phyloP scores from a whole-genome alignment of 2,113 vertebrate genomes.

The Illadopsis cleaveri region DNA sequence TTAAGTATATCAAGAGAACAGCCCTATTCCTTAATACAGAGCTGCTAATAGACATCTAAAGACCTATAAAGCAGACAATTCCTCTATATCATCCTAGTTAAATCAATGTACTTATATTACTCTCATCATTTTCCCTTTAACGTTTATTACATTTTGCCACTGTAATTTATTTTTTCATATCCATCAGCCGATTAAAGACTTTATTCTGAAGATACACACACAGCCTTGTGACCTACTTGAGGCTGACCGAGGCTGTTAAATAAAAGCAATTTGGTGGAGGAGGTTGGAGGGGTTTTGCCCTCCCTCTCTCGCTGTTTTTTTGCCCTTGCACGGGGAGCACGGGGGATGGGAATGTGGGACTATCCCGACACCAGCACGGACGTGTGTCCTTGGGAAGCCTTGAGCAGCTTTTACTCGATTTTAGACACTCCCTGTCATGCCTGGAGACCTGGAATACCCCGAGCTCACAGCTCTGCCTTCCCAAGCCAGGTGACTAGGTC shows the following conservation, averaged over 20 bases:
- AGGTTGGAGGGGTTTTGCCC: background rate
- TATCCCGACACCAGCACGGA: fast-evolving
- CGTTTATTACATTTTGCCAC: slow-evolving; percentile 85
- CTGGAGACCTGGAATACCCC: fast-evolving
- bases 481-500: background rate
- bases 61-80: slow-evolving; percentile 86
- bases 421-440: fast-evolving
- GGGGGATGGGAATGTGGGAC: background rate
- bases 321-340: fast-evolving
- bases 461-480: background rate
- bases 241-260: slow-evolving; percentile 71
- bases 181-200: slow-evolving; percentile 83
- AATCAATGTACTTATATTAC: slow-evolving; percentile 89
- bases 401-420: background rate
- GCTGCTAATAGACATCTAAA: slow-evolving; percentile 85
- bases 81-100: slow-evolving; percentile 86
- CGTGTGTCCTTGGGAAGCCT: background rate
- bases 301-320: background rate
- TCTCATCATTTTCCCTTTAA: slow-evolving; percentile 87
- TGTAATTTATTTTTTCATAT: slow-evolving; percentile 84
- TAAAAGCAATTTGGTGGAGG: slow-evolving; percentile 40
- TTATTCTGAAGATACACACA: slow-evolving; percentile 79
- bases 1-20: slow-evolving; percentile 83
- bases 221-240: slow-evolving; percentile 77
- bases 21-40: slow-evolving; percentile 80